Evolutionary conservation across 2,797 vertebrate genomes (phyloP).

Genomic region (Picus viridis): DNA sequence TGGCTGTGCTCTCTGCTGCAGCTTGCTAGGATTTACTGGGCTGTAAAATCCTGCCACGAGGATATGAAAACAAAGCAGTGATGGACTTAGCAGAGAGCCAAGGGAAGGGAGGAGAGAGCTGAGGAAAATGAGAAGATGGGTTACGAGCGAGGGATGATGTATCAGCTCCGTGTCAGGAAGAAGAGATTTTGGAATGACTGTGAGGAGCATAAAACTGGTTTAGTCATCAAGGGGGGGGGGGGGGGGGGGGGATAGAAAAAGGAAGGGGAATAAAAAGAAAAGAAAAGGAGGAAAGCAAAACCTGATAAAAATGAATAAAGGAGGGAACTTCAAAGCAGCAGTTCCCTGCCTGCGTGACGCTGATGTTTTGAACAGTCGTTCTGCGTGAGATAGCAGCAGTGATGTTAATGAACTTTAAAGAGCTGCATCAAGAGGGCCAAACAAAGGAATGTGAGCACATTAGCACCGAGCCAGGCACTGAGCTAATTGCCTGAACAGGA

Average conservation of each 20-base stretch:
- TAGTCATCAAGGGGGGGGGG: constrained; percentile 15
- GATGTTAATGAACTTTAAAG: constrained; percentile 75
- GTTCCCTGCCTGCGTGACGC: constrained; percentile 44
- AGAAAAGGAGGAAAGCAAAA: not conserved
- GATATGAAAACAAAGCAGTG: constrained; percentile 72
- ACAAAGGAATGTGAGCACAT: constrained; percentile 51
- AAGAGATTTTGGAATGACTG: constrained; percentile 59
- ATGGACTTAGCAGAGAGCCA: constrained; percentile 75
- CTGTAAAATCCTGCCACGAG: constrained; percentile 40
- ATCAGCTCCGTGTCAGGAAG: constrained; percentile 48
- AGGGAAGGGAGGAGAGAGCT: constrained; percentile 42
- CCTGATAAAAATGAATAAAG: constrained; percentile 55
- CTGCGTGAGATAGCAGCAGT: constrained; percentile 60
- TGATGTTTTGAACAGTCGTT: constrained; percentile 73
- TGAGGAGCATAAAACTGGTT: constrained; percentile 68
- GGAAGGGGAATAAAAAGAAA: not conserved
- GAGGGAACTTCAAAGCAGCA: constrained; percentile 70
- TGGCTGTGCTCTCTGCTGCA: constrained; percentile 24
- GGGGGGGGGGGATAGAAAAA: not conserved
- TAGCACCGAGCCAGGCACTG: constrained; percentile 35
- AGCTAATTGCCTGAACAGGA: constrained; percentile 64
- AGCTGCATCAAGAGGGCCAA: constrained; percentile 59
- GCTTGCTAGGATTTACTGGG: constrained; percentile 67
- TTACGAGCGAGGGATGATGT: constrained; percentile 23
- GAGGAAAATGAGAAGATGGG: constrained; percentile 35